Evolutionary conservation across 2,797 vertebrate species (phyloP).

Genomic region (Falco concolor): DNA sequence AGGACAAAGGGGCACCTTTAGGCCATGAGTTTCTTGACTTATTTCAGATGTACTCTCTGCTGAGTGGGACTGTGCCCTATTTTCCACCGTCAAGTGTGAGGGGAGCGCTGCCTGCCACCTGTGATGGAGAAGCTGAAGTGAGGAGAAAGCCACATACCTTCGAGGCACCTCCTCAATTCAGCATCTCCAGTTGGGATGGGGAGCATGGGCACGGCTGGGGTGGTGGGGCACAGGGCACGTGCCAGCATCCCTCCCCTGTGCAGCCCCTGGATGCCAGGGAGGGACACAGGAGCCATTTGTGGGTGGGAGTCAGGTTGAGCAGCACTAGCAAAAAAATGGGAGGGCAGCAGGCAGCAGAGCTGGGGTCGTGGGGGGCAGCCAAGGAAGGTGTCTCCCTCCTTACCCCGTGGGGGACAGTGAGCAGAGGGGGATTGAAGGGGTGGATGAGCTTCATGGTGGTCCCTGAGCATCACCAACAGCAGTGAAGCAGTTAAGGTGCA

Average conservation of each 20-base stretch:
- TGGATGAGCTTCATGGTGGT: rapidly evolving
- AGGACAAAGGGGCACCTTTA: background rate
- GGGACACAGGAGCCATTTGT: background rate
- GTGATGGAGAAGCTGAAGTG: background rate
- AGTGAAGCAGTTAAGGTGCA: background rate
- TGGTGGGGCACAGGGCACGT: rapidly evolving
- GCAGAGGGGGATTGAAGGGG: background rate
- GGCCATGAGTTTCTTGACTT: background rate
- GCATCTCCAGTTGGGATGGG: rapidly evolving
- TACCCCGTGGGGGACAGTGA: background rate
- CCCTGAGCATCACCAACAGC: background rate
- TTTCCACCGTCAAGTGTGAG: background rate
- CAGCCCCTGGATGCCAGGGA: background rate
- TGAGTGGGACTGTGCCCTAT: background rate
- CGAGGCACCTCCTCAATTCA: background rate
- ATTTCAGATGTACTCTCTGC: rapidly evolving
- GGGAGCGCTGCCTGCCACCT: background rate
- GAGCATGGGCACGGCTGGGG: background rate
- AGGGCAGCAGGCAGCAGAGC: background rate
- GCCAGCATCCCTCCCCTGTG: background rate
- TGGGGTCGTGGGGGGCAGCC: background rate
- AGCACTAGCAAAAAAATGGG: rapidly evolving
- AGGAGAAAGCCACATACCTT: background rate
- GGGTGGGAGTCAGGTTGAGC: background rate
- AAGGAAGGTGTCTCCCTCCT: rapidly evolving